phyloP scores from a whole-genome alignment of 2,113 vertebrate species.

The Alethe castanea region DNA sequence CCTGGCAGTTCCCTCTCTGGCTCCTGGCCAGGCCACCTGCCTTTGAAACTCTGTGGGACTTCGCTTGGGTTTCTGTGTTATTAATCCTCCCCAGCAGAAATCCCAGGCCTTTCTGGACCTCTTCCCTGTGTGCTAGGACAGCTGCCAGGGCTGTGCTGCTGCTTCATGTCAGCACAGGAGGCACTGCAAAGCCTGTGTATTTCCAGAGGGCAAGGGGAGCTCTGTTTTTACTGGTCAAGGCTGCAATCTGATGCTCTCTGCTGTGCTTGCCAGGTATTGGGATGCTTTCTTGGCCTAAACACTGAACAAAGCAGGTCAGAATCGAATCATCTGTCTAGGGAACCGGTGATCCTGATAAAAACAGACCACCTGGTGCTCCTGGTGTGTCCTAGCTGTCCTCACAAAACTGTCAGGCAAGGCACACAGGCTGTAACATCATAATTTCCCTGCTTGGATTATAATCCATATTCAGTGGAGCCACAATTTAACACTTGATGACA shows the following conservation, averaged over 20 bases:
- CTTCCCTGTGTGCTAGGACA: constrained; percentile 41
- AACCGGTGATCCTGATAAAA: neutral
- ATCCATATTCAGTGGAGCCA: neutral
- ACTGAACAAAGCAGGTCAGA: neutral
- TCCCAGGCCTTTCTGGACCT: constrained; percentile 51
- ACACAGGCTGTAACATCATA: neutral
- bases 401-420: neutral
- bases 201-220: constrained; percentile 10
- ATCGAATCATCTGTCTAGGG: neutral
- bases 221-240: neutral
- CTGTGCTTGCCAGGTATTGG: neutral
- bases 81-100: constrained; percentile 51
- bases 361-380: neutral
- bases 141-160: constrained; percentile 1
- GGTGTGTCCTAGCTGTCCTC: neutral
- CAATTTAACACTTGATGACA: neutral
- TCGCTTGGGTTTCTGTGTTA: neutral
- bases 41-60: neutral
- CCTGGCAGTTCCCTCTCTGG: constrained; percentile 7
- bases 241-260: neutral
- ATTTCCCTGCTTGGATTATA: neutral
- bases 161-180: constrained; percentile 5
- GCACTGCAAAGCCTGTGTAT: neutral
- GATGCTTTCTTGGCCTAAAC: neutral
- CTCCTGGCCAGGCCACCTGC: constrained; percentile 38